Conservation (phyloP, 2,797 vertebrate genomes). For the Euthynnus affinis region DNA sequence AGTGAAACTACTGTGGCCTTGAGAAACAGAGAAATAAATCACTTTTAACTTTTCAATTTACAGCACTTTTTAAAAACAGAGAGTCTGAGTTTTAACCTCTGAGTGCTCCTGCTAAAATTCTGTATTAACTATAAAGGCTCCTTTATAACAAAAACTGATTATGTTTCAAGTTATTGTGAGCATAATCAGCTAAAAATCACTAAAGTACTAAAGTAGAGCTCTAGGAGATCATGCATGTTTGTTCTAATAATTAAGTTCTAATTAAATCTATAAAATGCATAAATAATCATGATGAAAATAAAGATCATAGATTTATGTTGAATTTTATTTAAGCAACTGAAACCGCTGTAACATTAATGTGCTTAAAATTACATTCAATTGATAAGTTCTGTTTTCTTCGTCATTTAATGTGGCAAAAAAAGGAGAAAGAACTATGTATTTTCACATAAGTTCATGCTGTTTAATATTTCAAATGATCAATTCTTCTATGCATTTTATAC, state of each 20-base stretch:
- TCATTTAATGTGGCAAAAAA: not conserved
- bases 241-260: not conserved
- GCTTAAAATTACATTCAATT: not conserved
- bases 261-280: slow-evolving; percentile 13
- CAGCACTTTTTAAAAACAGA: not conserved
- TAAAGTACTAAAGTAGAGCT: not conserved
- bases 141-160: not conserved
- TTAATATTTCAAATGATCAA: not conserved
- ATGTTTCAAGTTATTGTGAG: not conserved
- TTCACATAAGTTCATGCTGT: not conserved
- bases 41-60: slow-evolving; percentile 6
- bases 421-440: not conserved
- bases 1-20: slow-evolving; percentile 34
- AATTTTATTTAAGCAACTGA: slow-evolving; percentile 3
- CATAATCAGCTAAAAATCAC: not conserved
- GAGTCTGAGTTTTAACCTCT: not conserved
- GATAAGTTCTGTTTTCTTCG: not conserved
- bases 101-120: not conserved
- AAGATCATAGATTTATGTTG: not conserved
- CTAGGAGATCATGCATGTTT: not conserved
- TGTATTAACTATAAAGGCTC: not conserved
- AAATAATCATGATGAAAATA: not conserved
- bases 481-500: not conserved
- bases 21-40: slow-evolving; percentile 35
- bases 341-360: slow-evolving; percentile 8